Evolutionary conservation across 2,888 invertebrate species (phyloP), one percentile per base, ranked within the genome.

Genomic region (Cataglyphis livida): DNA sequence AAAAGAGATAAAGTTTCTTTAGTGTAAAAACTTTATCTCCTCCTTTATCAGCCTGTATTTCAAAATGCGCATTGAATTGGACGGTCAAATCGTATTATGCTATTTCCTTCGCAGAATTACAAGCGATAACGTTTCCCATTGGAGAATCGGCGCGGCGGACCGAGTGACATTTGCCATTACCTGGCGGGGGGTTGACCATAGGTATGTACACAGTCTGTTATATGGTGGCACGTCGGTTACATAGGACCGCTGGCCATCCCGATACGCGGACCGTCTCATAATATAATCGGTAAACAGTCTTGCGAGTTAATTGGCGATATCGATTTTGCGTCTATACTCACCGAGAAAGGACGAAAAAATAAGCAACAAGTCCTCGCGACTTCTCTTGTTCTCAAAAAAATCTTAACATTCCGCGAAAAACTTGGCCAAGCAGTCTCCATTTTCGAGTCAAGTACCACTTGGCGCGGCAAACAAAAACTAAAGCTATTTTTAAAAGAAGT

Each of bases 271-370:
- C 38, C 28, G 28, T 59, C 68, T 70, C 44, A 15, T n/a, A 59
- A 79, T n/a, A 25, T 44, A 32, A 35, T n/a, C 57, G 35, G 70
- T 61, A 48, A 48, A 70, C 78, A 70, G 44, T 79, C 78, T 70
- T 70, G 59, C 51, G 51, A 25, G 70, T 70, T 79, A 79, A 79
- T 79, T 79, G 70, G 41, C 18, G 66, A 48, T 79, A 79, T 79
- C 78, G 78, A 70, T 70, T 66, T 66, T n/a, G 54, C n/a, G 15
- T 21, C 44, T 51, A 9, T 18, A 18, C 25, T n/a, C 74, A 5
- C 21, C 57, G 57, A 18, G 41, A 38, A 41, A 25, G 51, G 9
- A 18, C 6, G 25, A 25, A 66, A 76, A 66, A 76, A 66, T 54
- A 28, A 66, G 76, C 66, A 76, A 66, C 76, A 28, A 76, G 65